Base-by-base conservation (phyloP, 2,888 invertebrate species). In the Phyto melanocephala region DNA sequence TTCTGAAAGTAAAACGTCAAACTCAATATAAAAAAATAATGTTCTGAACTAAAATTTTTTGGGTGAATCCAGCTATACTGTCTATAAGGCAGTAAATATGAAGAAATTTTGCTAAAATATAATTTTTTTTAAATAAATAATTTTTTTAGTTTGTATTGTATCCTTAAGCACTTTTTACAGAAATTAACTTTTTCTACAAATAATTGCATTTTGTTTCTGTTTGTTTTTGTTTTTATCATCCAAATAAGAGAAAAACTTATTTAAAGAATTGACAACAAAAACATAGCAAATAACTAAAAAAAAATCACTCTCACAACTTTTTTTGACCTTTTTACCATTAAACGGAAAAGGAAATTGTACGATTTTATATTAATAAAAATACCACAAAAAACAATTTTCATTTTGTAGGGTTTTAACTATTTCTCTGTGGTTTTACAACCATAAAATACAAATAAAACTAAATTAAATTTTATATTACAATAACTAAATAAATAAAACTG, bases 371-470 rank as follows among this genome's bases (percentile, higher is more conserved):
- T n/a, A 65, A 47, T 11, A 47, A 20, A 63, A 60, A 60, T 11
- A 60, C 63, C 78, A 22, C 47, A 78, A 65, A 78, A 71, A 56
- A 37, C 63, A 65, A 65, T 71, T 78, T 78, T 50, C 70, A 45
- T 77, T 62, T 70, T 76, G 22, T 22, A 52, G 68, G 54, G 40
- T 52, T 52, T 60, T 42, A 56, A 62, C 11, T 28, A n/a, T 28
- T 28, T 28, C 6, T 60, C 37, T 28, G 24, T 58, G 40, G 24
- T 60, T 65, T 45, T 65, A 35, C 60, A 71, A 40, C 35, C 17
- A 50, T 65, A 58, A 13, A 52, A 37, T 22, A 62, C 13, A 68
- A 68, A 40, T 42, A 5, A 28, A 56, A 42, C 28, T 7, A 28
- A 70, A 60, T 40, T 15, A 28, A 56, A 60, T 47, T 33, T 20